A percentile compares a stretch with the other conserved stretches of the same genome.
Evolutionary conservation across 2,888 invertebrate genomes (phyloP).

Genomic region (Poecilobothrus nobilitatus): DNA sequence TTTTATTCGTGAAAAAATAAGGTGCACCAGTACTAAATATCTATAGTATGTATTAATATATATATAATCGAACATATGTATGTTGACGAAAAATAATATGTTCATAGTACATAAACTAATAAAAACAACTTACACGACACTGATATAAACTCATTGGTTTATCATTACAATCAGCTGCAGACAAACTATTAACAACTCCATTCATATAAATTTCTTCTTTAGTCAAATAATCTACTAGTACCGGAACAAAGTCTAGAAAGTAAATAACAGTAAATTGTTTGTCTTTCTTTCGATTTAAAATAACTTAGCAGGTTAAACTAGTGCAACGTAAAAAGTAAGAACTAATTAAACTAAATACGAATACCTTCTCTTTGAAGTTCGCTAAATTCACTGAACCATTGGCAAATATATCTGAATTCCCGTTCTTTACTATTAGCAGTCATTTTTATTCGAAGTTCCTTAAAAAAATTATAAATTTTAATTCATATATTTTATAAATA

Average conservation of each 20-base stretch:
- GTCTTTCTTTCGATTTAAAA: not conserved
- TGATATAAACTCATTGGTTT: constrained; percentile 76
- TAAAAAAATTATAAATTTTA: not conserved
- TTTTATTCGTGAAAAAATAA: too few species aligned
- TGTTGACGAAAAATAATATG: too few species aligned
- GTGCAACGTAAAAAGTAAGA: not conserved
- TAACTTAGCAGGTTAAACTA: not conserved
- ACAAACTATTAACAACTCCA: constrained; percentile 61
- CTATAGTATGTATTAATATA: too few species aligned
- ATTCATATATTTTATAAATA: not conserved
- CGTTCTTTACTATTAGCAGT: constrained; percentile 45
- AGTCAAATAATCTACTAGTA: constrained; percentile 54
- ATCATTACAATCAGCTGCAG: constrained; percentile 58
- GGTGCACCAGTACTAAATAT: too few species aligned
- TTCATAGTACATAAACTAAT: too few species aligned
- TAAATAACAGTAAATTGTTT: not conserved
- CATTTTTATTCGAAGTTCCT: not conserved
- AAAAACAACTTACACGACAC: constrained; percentile 55
- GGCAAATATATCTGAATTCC: constrained; percentile 70
- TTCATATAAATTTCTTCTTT: constrained; percentile 59
- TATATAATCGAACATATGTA: too few species aligned
- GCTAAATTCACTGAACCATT: constrained; percentile 86
- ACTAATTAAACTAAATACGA: too few species aligned
- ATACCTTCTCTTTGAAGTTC: constrained; percentile 63
- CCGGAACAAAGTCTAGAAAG: constrained; percentile 60